phyloP scores from a whole-genome alignment of 2,888 invertebrate genomes.

The Drosophila limbata region DNA sequence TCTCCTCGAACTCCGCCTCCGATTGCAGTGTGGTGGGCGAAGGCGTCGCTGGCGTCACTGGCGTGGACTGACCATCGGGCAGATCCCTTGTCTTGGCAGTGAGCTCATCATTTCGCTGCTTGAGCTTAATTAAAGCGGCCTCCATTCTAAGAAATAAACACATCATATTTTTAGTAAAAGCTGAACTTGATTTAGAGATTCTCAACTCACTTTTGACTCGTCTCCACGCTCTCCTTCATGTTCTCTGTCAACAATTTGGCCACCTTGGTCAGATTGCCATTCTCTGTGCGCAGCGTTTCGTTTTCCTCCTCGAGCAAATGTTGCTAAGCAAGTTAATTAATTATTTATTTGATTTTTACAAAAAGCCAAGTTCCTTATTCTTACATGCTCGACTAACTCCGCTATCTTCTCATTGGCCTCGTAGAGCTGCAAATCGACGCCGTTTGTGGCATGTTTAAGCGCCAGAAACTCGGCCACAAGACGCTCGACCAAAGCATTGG shows the following conservation, averaged over 20 bases:
- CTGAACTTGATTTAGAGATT: background rate
- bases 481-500: conserved; percentile 82
- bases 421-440: conserved; percentile 84
- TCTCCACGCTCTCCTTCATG: conserved; percentile 85
- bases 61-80: conserved; percentile 78
- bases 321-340: conserved; percentile 71
- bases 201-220: conserved; percentile 83
- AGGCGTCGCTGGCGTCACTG: conserved; percentile 36
- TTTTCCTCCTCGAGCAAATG: conserved; percentile 84
- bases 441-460: conserved; percentile 80
- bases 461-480: conserved; percentile 83
- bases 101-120: conserved; percentile 84
- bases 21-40: conserved; percentile 67
- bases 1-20: conserved; percentile 78
- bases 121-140: conserved; percentile 83
- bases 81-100: conserved; percentile 78
- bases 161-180: no score
- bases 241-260: conserved; percentile 84
- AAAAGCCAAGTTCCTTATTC: no score
- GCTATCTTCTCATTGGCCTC: conserved; percentile 85
- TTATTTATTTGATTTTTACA: background rate
- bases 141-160: conserved; percentile 81
- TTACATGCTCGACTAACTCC: conserved; percentile 84
- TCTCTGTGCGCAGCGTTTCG: conserved; percentile 83
- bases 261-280: conserved; percentile 84